Evolutionary conservation across 2,888 invertebrate species (phyloP), one percentile per base, ranked within the genome.

Genomic region (Acanthosepion pharaonis): DNA sequence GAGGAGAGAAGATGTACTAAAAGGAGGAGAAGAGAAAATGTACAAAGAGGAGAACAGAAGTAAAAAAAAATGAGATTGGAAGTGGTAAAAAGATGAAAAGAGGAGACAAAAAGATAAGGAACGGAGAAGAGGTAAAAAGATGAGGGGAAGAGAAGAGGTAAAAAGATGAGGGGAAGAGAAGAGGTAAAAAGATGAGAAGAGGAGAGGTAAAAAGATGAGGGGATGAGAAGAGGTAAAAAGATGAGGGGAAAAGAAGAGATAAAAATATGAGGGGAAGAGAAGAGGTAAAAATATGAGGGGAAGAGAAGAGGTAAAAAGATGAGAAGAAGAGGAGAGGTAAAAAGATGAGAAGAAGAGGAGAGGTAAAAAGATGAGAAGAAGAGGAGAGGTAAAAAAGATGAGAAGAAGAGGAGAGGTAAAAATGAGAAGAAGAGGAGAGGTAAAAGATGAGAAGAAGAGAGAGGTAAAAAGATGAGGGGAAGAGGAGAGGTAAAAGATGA

Each of bases 121-220:
- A 5, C 1, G 20, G 3, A 6, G 20, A 59, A 20, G 2, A 23
- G 5, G 23, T 4, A 6, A 20, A 20, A 59, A 20, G 5, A 5
- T 0, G 23, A 23, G 23, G 23, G 0, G 6, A 55, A 59, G 0
- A 23, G 6, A 59, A 3, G 6, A 20, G 4, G 23, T 4, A 2
- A 59, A 23, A n/a, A 11, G 20, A 1, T 0, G 11, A n/a, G 2
- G 8, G n/a, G 55, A 55, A n/a, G 4, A n/a, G 20, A 11, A 8
- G 6, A n/a, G 2, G 18, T 0, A 28, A n/a, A 8, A n/a, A 8
- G n/a, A n/a, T 0, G 78, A 18, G 18, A 4, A 20, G 18, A n/a
- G n/a, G 11, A n/a, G n/a, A 0, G 9, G n/a, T n/a, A n/a, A 78
- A 78, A 15, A n/a, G 11, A 28, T 3, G 6, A 11, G 64, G 28